phyloP scores from a whole-genome alignment of 2,113 vertebrate species.

The Sisor rabdophorus region DNA sequence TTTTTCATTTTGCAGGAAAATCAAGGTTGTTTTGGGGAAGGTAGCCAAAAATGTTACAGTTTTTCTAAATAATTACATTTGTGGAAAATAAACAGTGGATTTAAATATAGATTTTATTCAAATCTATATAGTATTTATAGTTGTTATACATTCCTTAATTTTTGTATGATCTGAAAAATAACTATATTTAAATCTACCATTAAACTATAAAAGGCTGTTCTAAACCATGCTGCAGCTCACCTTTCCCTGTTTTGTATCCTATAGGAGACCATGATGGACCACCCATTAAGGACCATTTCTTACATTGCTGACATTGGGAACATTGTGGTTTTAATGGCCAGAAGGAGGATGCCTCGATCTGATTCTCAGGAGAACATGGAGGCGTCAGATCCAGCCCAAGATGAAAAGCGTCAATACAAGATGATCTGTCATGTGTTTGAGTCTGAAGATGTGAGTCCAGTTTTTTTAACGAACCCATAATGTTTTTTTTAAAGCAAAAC shows the following conservation, averaged over 20 bases:
- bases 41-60: too few species aligned
- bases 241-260: not conserved
- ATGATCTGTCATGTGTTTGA: slow-evolving; percentile 99
- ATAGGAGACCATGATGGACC: slow-evolving; percentile 96
- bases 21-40: too few species aligned
- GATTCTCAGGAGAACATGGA: slow-evolving; percentile 89
- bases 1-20: too few species aligned
- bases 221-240: not conserved
- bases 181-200: not conserved
- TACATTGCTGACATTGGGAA: slow-evolving; percentile 97
- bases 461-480: not conserved
- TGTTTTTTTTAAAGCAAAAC: not conserved
- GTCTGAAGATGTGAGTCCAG: slow-evolving; percentile 90
- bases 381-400: slow-evolving; percentile 84
- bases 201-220: not conserved
- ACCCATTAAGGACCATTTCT: slow-evolving; percentile 91
- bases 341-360: slow-evolving; percentile 83
- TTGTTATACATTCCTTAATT: too few species aligned
- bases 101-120: not conserved
- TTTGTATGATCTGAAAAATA: not conserved
- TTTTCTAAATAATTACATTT: too few species aligned
- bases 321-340: slow-evolving; percentile 94
- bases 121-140: not conserved
- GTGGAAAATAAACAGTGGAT: too few species aligned
- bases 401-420: slow-evolving; percentile 93